Base-by-base conservation (phyloP, 2,113 vertebrate genomes). In the Canis aureus region DNA sequence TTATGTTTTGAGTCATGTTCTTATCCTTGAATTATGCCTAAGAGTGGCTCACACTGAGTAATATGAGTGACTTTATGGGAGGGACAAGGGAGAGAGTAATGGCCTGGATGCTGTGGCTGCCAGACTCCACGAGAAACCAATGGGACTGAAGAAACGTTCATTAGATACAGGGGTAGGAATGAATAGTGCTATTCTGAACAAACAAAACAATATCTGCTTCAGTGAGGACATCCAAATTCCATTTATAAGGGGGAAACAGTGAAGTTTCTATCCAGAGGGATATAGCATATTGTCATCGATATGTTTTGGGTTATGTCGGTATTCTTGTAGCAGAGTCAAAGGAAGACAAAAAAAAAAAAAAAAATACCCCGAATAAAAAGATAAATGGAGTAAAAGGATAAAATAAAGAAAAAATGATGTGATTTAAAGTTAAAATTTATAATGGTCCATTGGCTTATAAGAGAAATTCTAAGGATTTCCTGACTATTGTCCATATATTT, bases 301-400 rank as follows among this genome's bases (percentile, higher is more conserved):
- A 19, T 79, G 55, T 79, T 71, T 43, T 79, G 53, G 17, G 16
- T 43, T 91, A 11, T 29, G 29, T 71, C 83, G 43, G 55, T 73
- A 51, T 9, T 83, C 43, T 88, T 91, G 67, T 19, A 53, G 9
- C 27, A 62, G 38, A 74, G 27, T 86, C 66, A 55, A 29, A 82
- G 32, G 51, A 93, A 89, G 95, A 8, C 59, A 94, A 87, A 38
- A 60, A 74, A 59, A 94, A 87, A 94, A 87, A 60, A 74, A 59
- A 59, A 66, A 59, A 53, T 27, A 53, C 4, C 29, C 13, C 60
- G 32, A 91, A 74, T 17, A 23, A 73, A 90, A 84, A 43, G 17
- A 16, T 10, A 60, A 93, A n/a, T 9, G 67, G 38, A 82, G 10
- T 93, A 55, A 82, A 78, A 71, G 16, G 57, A 85, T n/a, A 84